Base-by-base conservation (phyloP, 2,888 invertebrate genomes). In the Conchocele bisecta region DNA sequence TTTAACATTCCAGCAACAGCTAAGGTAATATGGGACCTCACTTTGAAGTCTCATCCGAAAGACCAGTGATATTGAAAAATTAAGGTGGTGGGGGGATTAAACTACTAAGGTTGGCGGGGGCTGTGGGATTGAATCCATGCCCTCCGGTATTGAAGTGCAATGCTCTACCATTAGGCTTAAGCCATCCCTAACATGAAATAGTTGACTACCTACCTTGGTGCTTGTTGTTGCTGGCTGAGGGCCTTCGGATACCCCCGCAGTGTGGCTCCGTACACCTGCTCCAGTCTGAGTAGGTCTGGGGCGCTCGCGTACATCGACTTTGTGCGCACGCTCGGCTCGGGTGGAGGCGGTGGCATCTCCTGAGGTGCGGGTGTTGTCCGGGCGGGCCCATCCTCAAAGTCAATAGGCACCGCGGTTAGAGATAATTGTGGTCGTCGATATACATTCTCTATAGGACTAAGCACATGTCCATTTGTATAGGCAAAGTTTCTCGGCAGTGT, bases 211-310 rank as follows among this genome's bases (percentile, higher is more conserved):
- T n/a, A n/a, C n/a, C n/a, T n/a, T n/a, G n/a, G n/a, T n/a, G n/a
- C n/a, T n/a, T n/a, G n/a, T n/a, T n/a, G n/a, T n/a, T n/a, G 44
- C 13, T 58, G 58, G 26, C 46, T 58, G 13, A 33, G 24, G 33
- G 69, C 67, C 57, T 69, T 74, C 3, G 69, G 74, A 28, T 58
- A 65, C n/a, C 79, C 82, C 42, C 79, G 48, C 35, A 82, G 48
- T 22, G 82, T 76, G 29, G 83, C 81, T 17, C 87, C 86, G 63
- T 88, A 87, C 2, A 86, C 81, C 60, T 86, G 82, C 63, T 84
- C 86, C 46, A 88, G 46, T 20, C 86, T 58, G 13, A 77, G 63
- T 44, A 86, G 61, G 53, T 87, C 87, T n/a, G 87, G 86, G 3
- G 86, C 78, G 77, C 86, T 86, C 22, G 76, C 70, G 50, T 83